These are phyloP conservation scores for Drosophila bunnanda DNA, from an alignment of 2,888 invertebrate genomes.

Conservation along the genomic window DNA sequence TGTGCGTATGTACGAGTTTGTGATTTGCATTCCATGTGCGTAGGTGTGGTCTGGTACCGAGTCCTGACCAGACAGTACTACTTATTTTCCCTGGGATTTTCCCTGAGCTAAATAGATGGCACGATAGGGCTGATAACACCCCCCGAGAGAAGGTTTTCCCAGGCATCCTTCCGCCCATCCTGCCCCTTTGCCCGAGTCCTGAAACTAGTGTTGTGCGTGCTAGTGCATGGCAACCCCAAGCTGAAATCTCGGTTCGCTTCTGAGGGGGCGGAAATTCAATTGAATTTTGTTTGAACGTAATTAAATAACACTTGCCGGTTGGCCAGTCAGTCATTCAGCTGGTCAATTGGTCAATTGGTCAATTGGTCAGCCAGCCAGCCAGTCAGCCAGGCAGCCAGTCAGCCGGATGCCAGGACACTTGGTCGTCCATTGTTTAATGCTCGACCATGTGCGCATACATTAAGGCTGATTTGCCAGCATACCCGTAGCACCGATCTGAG, in stretches of 20 bases:
- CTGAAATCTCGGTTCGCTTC: conserved; percentile 6
- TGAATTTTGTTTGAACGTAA: conserved; percentile 52
- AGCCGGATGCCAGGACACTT: conserved; percentile 11
- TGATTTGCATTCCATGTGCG: conserved; percentile 19
- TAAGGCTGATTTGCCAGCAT: conserved; percentile 23
- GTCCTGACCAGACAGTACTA: neutral
- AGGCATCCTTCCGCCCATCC: neutral
- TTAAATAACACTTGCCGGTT: conserved; percentile 52
- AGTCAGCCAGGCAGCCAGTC: conserved; percentile 7
- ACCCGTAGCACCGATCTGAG: conserved; percentile 34
- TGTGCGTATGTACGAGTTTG: neutral
- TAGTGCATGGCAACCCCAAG: conserved; percentile 1
- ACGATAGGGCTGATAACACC: neutral
- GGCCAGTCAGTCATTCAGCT: conserved; percentile 21
- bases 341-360: conserved; percentile 18
- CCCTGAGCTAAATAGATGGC: neutral
- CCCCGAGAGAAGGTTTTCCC: neutral
- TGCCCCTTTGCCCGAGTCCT: neutral
- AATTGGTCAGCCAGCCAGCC: conserved; percentile 22
- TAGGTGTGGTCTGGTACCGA: neutral
- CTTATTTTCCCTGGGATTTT: neutral
- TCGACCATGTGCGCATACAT: conserved; percentile 37
- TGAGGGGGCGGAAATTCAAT: conserved; percentile 43
- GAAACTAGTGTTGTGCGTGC: conserved; percentile 6
- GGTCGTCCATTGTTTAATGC: conserved; percentile 41